Evolutionary conservation across 2,888 invertebrate species (phyloP), one percentile per base, ranked within the genome.

Genomic region (Pheosia tremula): DNA sequence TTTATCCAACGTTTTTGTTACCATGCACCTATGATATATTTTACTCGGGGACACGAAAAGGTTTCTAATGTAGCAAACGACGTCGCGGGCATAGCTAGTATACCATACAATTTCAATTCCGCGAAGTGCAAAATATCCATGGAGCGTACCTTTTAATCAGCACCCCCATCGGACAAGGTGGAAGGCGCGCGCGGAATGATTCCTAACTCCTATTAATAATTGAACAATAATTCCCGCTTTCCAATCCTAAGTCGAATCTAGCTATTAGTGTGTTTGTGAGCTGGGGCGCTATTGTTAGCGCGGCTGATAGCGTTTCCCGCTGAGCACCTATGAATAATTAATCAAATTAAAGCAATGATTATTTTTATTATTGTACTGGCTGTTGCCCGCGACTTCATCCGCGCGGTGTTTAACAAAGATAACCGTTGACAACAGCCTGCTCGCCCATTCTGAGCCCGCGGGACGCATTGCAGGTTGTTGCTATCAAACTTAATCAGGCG

Each of bases 151-250:
- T 56, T 24, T 9, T 56, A 45, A 56, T 56, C 56, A 11, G 43
- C 45, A 56, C 9, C n/a, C 24, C 45, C 56, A 56, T 56, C 56
- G 10, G 36, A 9, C 11, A 11, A n/a, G n/a, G 56, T 36, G 45
- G 45, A 45, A 56, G 56, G 41, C 10, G 5, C 56, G 70, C 57
- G 61, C 13, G 64, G 66, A 57, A 68, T 63, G 69, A 68, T 68
- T 73, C 64, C 63, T 64, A 57, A 62, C 60, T 66, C 54, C 58
- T 54, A 66, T 75, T 67, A 66, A 72, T 75, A 67, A 75, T 75
- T 72, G 67, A 75, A 62, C 67, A 69, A 61, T 72, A 75, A 75
- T 75, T 70, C 68, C 74, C 58, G 60, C 70, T 75, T 75, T 74
- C 70, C 74, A 74, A 74, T 72, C 63, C 67, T 74, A 60, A 61